Base-by-base conservation (phyloP, 2,888 invertebrate species). In the Octodonta nipae region DNA sequence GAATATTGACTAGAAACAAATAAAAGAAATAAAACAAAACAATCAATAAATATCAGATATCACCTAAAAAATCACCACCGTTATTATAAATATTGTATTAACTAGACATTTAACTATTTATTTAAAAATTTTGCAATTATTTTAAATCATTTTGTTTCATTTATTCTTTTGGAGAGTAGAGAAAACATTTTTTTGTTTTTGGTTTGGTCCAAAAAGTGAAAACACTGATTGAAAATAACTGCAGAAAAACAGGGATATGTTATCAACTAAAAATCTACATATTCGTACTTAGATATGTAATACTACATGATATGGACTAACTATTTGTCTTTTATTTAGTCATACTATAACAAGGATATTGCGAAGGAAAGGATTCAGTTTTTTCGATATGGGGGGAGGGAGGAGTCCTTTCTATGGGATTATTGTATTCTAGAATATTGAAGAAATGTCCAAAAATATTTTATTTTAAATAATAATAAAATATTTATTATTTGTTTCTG, bases 241-340 rank as follows among this genome's bases (percentile, higher is more conserved):
- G 43, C 43, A 43, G 11, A 13, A 37, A n/a, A n/a, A n/a, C n/a
- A n/a, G n/a, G n/a, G n/a, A n/a, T n/a, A n/a, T n/a, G 27, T 34
- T 17, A 29, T 30, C 31, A 30, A 33, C 37, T 27, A 40, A 34
- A 36, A 37, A 30, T 35, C 34, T 40, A 43, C 40, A 12, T 32
- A 15, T 34, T 34, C 36, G 40, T 49, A 43, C 53, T 55, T 52
- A 50, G 52, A 51, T 49, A 53, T 46, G 49, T 59, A 60, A 60
- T 60, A 57, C 60, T 60, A 60, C 54, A 47, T 56, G 55, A 58
- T 58, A 58, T 56, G 52, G 56, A 55, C 56, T 58, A 59, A 54
- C 56, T 58, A 58, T 54, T 53, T 60, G 60, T 60, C 60, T 61
- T 59, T 60, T 59, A 17, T 37, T 33, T n/a, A n/a, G n/a, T n/a